Evolutionary conservation across 37 sponge, comb jelly and placozoan genomes (phyloP), one percentile per base, ranked within the genome.

Genomic region (Petrosia ficiformis): DNA sequence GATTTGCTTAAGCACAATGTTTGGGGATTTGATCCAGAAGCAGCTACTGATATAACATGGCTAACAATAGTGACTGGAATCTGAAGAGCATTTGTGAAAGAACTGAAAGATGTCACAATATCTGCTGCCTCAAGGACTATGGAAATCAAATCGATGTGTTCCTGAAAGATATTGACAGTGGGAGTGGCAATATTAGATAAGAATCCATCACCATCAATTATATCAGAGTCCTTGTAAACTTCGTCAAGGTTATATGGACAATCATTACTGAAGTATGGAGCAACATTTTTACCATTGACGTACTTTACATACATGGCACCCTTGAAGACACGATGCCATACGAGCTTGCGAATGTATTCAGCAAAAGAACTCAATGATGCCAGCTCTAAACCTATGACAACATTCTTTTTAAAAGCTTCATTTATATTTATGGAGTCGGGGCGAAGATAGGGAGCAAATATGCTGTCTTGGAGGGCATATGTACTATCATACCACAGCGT

Each of bases 311-410:
- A 68, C 70, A 68, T 26, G 30, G 70, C 70, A 6, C 32, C 70
- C 35, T 68, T 68, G 25, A 68, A 39, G 25, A 68, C 37, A 4
- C 28, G 30, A 26, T 39, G 70, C 70, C 70, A 68, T 36, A 68
- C 35, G 26, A 32, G 70, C 5, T 68, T 68, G 25, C 70, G 30
- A 3, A 39, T 39, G 70, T 68, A 68, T 31, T 68, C 70, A 39
- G 70, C 70, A 39, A 68, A 68, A 36, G 41, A 34, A 68, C 41
- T 68, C 38, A 68, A 39, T 68, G 70, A 68, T 28, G 70, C 41
- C 26, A 68, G n/a, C n/a, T n/a, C n/a, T n/a, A n/a, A n/a, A n/a
- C n/a, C n/a, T n/a, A n/a, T n/a, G n/a, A n/a, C n/a, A n/a, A n/a
- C n/a, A n/a, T n/a, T n/a, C n/a, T n/a, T n/a, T n/a, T n/a, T n/a